Evolutionary conservation across 2,113 vertebrate genomes (phyloP).

Genomic region (Embiotoca jacksoni): DNA sequence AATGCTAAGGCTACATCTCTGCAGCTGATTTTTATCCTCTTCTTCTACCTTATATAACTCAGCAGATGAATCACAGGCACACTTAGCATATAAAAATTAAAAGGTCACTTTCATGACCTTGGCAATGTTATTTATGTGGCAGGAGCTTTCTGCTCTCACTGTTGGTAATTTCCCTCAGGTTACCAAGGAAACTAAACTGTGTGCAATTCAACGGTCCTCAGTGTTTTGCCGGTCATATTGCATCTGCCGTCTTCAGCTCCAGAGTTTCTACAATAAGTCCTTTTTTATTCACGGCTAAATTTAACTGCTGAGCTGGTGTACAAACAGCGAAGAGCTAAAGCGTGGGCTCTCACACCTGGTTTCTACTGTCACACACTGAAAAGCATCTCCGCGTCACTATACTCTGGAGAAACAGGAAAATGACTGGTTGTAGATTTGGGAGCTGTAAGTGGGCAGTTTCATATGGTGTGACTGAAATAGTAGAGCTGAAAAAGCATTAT

Average conservation of each 20-base stretch:
- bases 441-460: neutral
- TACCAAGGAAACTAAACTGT: conserved; percentile 69
- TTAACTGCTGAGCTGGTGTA: conserved; percentile 40
- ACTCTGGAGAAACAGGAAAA: neutral
- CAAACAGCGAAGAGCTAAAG: conserved; percentile 47
- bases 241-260: conserved; percentile 64
- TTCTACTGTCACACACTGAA: conserved; percentile 12
- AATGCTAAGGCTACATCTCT: neutral
- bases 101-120: conserved; percentile 46
- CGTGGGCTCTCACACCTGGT: conserved; percentile 51
- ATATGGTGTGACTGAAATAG: neutral
- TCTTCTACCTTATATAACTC: conserved; percentile 28
- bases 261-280: conserved; percentile 48
- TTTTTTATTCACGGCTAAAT: conserved; percentile 60
- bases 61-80: conserved; percentile 37
- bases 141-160: conserved; percentile 30
- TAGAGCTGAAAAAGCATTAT: neutral
- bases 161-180: conserved; percentile 65
- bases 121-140: conserved; percentile 33
- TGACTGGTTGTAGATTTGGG: neutral
- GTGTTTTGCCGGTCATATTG: conserved; percentile 58
- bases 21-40: neutral
- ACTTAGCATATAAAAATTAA: conserved; percentile 40
- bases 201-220: conserved; percentile 5
- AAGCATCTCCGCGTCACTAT: conserved; percentile 21